Base-by-base conservation (phyloP, 2,113 vertebrate genomes). In the Chionodraco myersi region DNA sequence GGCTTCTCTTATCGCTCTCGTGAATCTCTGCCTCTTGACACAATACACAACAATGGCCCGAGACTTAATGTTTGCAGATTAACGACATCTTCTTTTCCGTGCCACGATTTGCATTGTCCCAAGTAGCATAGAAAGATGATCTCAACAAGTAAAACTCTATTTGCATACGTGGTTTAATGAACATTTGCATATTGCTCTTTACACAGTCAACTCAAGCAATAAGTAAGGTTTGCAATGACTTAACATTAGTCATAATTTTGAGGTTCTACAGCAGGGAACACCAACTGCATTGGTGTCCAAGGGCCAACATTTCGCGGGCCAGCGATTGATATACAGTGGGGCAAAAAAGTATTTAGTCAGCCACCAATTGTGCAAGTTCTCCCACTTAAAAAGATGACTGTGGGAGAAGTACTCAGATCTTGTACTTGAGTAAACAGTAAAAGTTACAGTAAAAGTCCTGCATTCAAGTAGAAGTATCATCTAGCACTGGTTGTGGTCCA, bases 11-110 rank as follows among this genome's bases (percentile, higher is more conserved):
- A 93, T 92, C 92, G 34, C 34, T 30, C 75, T 74, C 47, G 67
- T 18, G 56, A 87, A 90, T 91, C 88, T 92, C 45, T 86, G 78
- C 80, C 70, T 79, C 79, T 80, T 88, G 82, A 88, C 73, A 88
- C 81, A 89, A 88, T 72, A 72, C 70, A 65, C 59, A 77, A 89
- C 71, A 91, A 88, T 74, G 78, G 75, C 56, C 78, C 70, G 41
- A 59, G 70, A 72, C 63, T 72, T 75, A 73, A 76, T 83, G 74
- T 82, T 84, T 67, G 83, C 58, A 84, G 59, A 91, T 89, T 70
- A 87, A 66, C 64, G 72, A 72, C 75, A 60, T 76, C 49, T 45
- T 80, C 56, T 21, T 49, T 77, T 82, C 58, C 77, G 70, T 68
- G 53, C 83, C 65, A 73, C 78, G 65, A 83, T 79, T 65, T 83